Percentiles rank a stretch among this genome's conserved stretches.
phyloP scores from a whole-genome alignment of 2,797 vertebrate genomes.

The Rhadinocentrus ornatus region DNA sequence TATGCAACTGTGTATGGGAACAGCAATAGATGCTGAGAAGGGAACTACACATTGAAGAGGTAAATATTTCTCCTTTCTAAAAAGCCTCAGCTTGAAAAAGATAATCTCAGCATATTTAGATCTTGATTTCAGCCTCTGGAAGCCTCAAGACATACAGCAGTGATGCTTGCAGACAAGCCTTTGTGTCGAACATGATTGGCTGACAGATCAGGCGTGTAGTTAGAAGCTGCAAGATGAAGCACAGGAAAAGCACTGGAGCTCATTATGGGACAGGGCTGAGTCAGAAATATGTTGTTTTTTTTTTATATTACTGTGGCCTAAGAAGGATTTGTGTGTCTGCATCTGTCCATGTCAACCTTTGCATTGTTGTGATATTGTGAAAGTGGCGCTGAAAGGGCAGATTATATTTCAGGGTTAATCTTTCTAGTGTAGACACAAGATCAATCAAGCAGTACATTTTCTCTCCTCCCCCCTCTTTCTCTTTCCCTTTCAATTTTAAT shows the following conservation, averaged over 20 bases:
- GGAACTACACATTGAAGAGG: conserved; percentile 22
- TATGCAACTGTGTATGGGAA: conserved; percentile 54
- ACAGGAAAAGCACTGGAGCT: conserved; percentile 9
- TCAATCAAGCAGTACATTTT: conserved; percentile 84
- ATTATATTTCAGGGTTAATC: conserved; percentile 76
- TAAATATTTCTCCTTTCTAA: conserved; percentile 46
- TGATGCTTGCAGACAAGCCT: conserved; percentile 24
- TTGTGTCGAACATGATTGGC: conserved; percentile 46
- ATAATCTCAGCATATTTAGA: conserved; percentile 56
- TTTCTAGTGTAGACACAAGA: conserved; percentile 69
- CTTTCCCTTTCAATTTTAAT: conserved; percentile 92
- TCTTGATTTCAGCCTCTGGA: conserved; percentile 42
- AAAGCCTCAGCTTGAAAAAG: conserved; percentile 40
- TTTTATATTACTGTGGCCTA: conserved; percentile 27
- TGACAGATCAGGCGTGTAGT: conserved; percentile 57
- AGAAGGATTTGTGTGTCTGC: conserved; percentile 27
- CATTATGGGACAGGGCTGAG: conserved; percentile 23
- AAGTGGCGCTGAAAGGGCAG: conserved; percentile 26
- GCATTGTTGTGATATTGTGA: conserved; percentile 32
- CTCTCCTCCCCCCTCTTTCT: conserved; percentile 85
- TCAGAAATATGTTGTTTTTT: conserved; percentile 35
- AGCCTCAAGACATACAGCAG: conserved; percentile 29
- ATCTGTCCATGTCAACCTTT: conserved; percentile 18
- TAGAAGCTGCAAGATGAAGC: conserved; percentile 45
- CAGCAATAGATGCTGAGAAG: conserved; percentile 18